Percentiles rank a stretch among this genome's conserved stretches.
Conservation (phyloP, 1,140 invertebrate genomes). For the Pseudachorutes palmiensis region DNA sequence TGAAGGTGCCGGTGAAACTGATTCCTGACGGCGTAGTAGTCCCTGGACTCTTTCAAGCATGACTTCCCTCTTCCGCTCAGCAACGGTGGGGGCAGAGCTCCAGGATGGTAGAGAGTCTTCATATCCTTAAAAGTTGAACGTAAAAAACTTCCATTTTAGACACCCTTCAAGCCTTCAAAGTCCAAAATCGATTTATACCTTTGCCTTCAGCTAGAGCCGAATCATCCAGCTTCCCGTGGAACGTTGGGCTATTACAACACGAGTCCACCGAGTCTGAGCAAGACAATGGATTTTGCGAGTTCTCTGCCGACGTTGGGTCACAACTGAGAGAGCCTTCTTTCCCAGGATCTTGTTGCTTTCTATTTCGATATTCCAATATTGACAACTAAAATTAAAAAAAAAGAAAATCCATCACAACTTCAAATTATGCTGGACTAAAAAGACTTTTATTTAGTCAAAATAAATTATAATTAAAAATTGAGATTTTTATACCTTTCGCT, state of each 20-base stretch:
- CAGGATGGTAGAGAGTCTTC: constrained; percentile 42
- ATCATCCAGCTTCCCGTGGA: constrained; percentile 41
- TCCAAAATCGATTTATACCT: constrained; percentile 6
- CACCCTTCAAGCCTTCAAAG: background rate
- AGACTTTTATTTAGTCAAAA: background rate
- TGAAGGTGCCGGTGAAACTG: background rate
- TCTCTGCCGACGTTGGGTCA: constrained; percentile 38
- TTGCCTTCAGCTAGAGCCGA: constrained; percentile 39
- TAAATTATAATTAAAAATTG: background rate
- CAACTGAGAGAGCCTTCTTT: constrained; percentile 39
- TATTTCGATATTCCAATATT: constrained; percentile 60
- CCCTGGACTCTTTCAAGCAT: constrained; percentile 57
- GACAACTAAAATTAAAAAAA: constrained; percentile 50
- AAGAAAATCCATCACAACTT: background rate
- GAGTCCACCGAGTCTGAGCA: constrained; percentile 42
- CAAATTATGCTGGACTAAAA: background rate
- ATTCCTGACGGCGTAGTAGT: constrained; percentile 47
- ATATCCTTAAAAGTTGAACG: background rate
- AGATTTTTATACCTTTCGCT: background rate
- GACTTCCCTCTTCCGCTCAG: constrained; percentile 65
- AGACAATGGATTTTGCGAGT: constrained; percentile 39
- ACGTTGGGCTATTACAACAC: constrained; percentile 45
- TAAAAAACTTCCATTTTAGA: too few relatives aligned
- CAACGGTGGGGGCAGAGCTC: constrained; percentile 58
- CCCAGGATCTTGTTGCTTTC: constrained; percentile 49